Evolutionary conservation across 2,797 vertebrate genomes (phyloP), one percentile per base, ranked within the genome.

Genomic region (Microctenopoma stevenorrisi): DNA sequence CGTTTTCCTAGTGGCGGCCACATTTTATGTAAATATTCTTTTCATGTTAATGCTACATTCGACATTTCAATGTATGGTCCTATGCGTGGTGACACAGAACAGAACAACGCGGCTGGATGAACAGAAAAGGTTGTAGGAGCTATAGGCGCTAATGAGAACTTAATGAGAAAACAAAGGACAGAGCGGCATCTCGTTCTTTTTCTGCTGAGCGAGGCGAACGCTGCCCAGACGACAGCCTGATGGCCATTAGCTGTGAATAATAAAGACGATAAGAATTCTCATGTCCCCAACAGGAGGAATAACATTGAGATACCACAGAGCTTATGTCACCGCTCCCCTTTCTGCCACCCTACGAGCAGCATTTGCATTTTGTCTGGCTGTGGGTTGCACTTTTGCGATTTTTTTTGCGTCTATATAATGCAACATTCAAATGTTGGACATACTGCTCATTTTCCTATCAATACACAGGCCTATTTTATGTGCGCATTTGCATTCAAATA

Each of bases 171-270:
- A 83, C 72, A 81, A 81, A 86, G 68, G 70, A 89, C 80, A 76
- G 52, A 78, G 75, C 78, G 11, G 67, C 44, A 38, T 59, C 62
- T 51, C 52, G 49, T 65, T 72, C 56, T 74, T 69, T 81, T 89
- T 82, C 71, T 85, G 80, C 84, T 87, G 90, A 78, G 65, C 25
- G 64, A 74, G 82, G 80, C 44, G 55, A 84, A 83, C 28, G 53
- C 69, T 69, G 72, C 72, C 68, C 78, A 64, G 68, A 63, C 62
- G 61, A 68, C 89, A 84, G 79, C 81, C 83, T 79, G 79, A 82
- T 56, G 82, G 77, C 76, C 80, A 89, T 90, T 89, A 89, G 82
- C 81, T 58, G 54, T 76, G 84, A 90, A 87, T 84, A 84, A 92
- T 90, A 87, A 87, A 78, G 68, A 81, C 22, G 79, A 82, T 83